Evolutionary conservation across 2,113 vertebrate genomes (phyloP).

Genomic region (Paedocypris sp.): DNA sequence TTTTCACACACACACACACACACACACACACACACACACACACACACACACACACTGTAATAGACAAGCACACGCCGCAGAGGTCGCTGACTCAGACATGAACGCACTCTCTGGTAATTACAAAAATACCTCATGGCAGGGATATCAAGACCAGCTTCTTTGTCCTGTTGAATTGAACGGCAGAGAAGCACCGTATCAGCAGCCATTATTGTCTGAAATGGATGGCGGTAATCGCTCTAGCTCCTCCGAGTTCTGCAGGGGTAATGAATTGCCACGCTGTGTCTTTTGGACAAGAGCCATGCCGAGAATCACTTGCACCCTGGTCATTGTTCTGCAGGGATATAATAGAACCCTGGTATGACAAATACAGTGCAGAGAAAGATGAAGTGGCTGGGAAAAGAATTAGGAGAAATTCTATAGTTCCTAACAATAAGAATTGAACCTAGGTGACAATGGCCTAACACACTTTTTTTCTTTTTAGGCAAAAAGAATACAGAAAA

Average conservation of each 20-base stretch:
- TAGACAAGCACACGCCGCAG: slow-evolving; percentile 8
- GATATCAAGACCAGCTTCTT: slow-evolving; percentile 7
- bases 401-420: slow-evolving; percentile 11
- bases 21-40: neutral
- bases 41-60: slow-evolving; percentile 3
- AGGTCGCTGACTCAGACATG: slow-evolving; percentile 29
- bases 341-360: slow-evolving; percentile 14
- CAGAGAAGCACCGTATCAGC: slow-evolving; percentile 29
- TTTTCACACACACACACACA: neutral
- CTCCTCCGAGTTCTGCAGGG: slow-evolving; percentile 19
- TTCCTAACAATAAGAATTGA: slow-evolving; percentile 8
- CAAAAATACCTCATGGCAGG: slow-evolving; percentile 20
- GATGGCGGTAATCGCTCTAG: slow-evolving; percentile 13
- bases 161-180: slow-evolving; percentile 16
- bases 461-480: neutral
- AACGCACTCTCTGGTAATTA: slow-evolving; percentile 27
- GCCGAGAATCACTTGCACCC: neutral
- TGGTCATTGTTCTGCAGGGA: slow-evolving; percentile 8
- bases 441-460: neutral
- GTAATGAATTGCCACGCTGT: slow-evolving; percentile 12
- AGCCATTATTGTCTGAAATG: slow-evolving; percentile 29
- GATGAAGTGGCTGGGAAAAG: slow-evolving; percentile 14
- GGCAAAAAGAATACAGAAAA: too few species aligned
- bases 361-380: slow-evolving; percentile 17
- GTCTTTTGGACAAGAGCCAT: slow-evolving; percentile 29